Evolutionary conservation across 2,113 vertebrate species (phyloP).

Genomic region (Notothenia coriiceps): DNA sequence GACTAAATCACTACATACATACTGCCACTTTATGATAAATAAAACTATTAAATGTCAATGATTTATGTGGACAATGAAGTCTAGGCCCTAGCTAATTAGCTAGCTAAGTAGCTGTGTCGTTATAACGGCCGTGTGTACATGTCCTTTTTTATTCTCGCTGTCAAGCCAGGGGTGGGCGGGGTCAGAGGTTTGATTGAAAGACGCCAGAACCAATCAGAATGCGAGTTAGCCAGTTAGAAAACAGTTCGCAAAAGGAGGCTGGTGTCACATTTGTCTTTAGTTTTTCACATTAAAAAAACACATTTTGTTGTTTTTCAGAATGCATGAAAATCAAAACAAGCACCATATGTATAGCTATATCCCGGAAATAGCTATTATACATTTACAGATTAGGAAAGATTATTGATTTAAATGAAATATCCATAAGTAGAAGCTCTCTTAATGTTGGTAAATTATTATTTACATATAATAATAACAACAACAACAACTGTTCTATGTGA

Average conservation of each 20-base stretch:
- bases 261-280: constrained; percentile 15
- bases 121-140: constrained; percentile 12
- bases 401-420: no score
- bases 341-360: neutral
- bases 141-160: constrained; percentile 50
- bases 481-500: neutral
- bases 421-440: no score
- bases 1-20: constrained; percentile 50
- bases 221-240: neutral
- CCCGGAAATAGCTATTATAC: neutral
- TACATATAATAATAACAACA: no score
- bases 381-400: no score
- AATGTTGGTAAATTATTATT: no score
- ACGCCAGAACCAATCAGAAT: constrained; percentile 47
- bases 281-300: neutral
- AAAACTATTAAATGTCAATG: neutral
- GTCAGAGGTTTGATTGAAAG: constrained; percentile 21
- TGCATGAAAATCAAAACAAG: neutral
- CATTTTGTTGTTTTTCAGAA: neutral
- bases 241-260: neutral
- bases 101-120: constrained; percentile 43
- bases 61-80: neutral
- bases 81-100: constrained; percentile 39
- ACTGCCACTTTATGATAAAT: neutral
- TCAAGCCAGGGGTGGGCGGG: constrained; percentile 48